Percentiles rank a stretch among this genome's conserved stretches.
phyloP scores from a whole-genome alignment of 2,888 invertebrate genomes.

The Eupithecia pulchellata region DNA sequence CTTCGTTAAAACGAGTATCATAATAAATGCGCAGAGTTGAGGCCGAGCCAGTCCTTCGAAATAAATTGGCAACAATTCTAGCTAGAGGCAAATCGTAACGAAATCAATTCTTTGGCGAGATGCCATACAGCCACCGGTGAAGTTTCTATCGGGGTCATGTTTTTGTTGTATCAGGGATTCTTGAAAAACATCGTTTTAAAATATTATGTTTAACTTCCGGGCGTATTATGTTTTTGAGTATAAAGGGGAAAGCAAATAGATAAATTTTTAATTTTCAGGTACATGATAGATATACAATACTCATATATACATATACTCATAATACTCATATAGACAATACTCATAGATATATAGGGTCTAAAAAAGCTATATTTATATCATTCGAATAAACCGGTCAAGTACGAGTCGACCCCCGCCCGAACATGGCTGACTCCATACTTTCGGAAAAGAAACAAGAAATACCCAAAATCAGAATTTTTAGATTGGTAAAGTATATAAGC shows the following conservation, averaged over 20 bases:
- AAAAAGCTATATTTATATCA: not conserved
- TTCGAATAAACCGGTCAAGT: too few relatives aligned
- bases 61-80: constrained; percentile 57
- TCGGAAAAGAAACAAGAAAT: too few relatives aligned
- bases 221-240: not conserved
- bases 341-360: too few relatives aligned
- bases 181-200: constrained; percentile 17
- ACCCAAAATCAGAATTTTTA: too few relatives aligned
- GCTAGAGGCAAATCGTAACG: constrained; percentile 50
- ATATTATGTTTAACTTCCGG: constrained; percentile 8
- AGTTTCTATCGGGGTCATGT: constrained; percentile 37
- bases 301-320: too few relatives aligned
- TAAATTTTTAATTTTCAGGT: too few relatives aligned
- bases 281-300: too few relatives aligned
- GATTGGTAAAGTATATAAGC: too few relatives aligned
- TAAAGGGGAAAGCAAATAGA: not conserved
- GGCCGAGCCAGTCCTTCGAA: constrained; percentile 38
- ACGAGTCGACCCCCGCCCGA: too few relatives aligned
- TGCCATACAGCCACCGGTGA: constrained; percentile 49
- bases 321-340: too few relatives aligned
- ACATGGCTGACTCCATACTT: too few relatives aligned
- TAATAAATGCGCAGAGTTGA: constrained; percentile 26
- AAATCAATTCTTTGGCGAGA: constrained; percentile 55
- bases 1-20: constrained; percentile 18
- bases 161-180: constrained; percentile 34